A percentile compares a stretch with the other conserved stretches of the same genome.
Evolutionary conservation across 2,888 invertebrate genomes (phyloP).

Genomic region (Dendrolimus houi): DNA sequence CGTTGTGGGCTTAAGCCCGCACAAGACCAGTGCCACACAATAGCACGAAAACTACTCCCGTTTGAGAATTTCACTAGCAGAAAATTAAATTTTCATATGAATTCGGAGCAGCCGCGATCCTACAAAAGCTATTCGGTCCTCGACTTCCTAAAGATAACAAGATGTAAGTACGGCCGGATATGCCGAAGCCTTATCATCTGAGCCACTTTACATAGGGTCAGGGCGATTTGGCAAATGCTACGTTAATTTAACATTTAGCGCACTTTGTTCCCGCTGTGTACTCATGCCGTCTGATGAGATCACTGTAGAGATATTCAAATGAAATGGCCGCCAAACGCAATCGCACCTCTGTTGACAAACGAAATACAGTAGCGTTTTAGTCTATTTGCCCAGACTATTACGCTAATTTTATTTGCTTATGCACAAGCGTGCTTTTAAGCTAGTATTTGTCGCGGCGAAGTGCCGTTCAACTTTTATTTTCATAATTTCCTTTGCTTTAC

Average conservation of each 20-base stretch:
- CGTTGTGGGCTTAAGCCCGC: slow-evolving; percentile 58
- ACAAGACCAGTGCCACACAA: slow-evolving; percentile 62
- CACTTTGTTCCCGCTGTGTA: slow-evolving; percentile 41
- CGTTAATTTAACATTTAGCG: slow-evolving; percentile 60
- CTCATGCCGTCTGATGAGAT: slow-evolving; percentile 39
- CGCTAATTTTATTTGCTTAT: slow-evolving; percentile 47
- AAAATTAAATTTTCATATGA: slow-evolving; percentile 73
- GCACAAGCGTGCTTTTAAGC: slow-evolving; percentile 25
- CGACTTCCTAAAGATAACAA: slow-evolving; percentile 56
- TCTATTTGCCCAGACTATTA: slow-evolving; percentile 42
- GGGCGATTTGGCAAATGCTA: slow-evolving; percentile 51
- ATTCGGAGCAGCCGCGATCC: slow-evolving; percentile 56
- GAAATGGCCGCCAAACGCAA: slow-evolving; percentile 34
- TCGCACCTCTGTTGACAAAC: slow-evolving; percentile 43
- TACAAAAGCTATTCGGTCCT: slow-evolving; percentile 56
- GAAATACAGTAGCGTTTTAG: slow-evolving; percentile 39
- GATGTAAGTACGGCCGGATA: slow-evolving; percentile 55
- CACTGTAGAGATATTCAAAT: slow-evolving; percentile 58
- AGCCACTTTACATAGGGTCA: slow-evolving; percentile 57
- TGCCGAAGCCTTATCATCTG: slow-evolving; percentile 50
- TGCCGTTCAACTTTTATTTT: slow-evolving; percentile 3
- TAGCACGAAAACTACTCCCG: slow-evolving; percentile 56
- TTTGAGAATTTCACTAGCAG: slow-evolving; percentile 63
- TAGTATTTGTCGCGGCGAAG: slow-evolving; percentile 8
- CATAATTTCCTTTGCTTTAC: not conserved